Conservation (phyloP, 2,888 invertebrate species). For the Sicus ferrugineus region DNA sequence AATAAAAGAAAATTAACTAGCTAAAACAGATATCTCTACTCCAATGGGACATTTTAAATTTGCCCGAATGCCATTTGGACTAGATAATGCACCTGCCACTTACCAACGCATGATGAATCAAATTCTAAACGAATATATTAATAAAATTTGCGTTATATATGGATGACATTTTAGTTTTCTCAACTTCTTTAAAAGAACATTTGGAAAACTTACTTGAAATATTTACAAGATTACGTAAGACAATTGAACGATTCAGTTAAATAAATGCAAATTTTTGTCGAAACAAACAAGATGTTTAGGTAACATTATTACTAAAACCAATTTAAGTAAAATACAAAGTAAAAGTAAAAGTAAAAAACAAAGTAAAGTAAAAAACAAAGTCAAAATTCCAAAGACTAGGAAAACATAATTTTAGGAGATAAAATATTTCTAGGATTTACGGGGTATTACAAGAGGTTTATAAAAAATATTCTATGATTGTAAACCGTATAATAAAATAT, state of each 20-base stretch:
- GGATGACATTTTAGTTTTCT: slow-evolving; percentile 39
- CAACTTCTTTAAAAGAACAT: slow-evolving; percentile 37
- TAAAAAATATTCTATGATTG: slow-evolving; percentile 26
- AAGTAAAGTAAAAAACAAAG: slow-evolving; percentile 28
- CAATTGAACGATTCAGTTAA: slow-evolving; percentile 35
- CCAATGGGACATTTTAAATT: slow-evolving; percentile 32
- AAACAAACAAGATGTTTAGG: slow-evolving; percentile 38
- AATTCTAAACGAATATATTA: slow-evolving; percentile 34
- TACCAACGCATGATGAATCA: slow-evolving; percentile 40
- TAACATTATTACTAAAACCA: slow-evolving; percentile 35
- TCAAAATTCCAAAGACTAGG: slow-evolving; percentile 33
- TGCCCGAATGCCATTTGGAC: slow-evolving; percentile 33
- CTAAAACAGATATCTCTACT: slow-evolving; percentile 34
- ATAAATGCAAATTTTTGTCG: slow-evolving; percentile 37
- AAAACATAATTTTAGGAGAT: no score
- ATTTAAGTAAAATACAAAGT: slow-evolving; percentile 36
- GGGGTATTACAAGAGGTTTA: slow-evolving; percentile 31
- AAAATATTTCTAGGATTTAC: slow-evolving; percentile 39
- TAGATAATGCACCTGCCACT: slow-evolving; percentile 35
- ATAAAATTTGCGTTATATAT: slow-evolving; percentile 37
- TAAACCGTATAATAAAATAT: slow-evolving; percentile 4
- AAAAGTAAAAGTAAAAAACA: slow-evolving; percentile 9
- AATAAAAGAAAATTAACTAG: slow-evolving; percentile 15
- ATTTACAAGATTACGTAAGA: slow-evolving; percentile 27
- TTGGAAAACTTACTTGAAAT: slow-evolving; percentile 29